Evolutionary conservation across 2,113 vertebrate genomes (phyloP).

Genomic region (Capra hircus): DNA sequence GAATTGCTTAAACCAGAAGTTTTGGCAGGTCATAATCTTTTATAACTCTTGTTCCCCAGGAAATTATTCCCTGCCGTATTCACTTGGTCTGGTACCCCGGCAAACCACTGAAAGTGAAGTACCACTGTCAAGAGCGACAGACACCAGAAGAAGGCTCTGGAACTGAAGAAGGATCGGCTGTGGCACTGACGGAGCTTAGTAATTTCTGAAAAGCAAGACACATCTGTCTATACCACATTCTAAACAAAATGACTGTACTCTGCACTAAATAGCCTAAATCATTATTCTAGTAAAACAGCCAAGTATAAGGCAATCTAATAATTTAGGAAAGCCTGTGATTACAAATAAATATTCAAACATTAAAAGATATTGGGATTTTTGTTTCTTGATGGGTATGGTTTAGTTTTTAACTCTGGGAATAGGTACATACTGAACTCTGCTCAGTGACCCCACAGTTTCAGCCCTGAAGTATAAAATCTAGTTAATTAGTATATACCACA

Average conservation of each 20-base stretch:
- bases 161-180: conserved; percentile 56
- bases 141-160: conserved; percentile 61
- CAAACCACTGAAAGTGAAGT: conserved; percentile 71
- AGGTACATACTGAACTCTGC: neutral
- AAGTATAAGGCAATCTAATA: neutral
- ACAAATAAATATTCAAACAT: neutral
- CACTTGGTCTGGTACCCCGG: conserved; percentile 76
- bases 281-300: neutral
- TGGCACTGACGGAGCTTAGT: neutral
- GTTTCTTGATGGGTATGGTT: neutral
- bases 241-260: neutral
- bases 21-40: neutral
- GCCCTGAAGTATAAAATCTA: neutral
- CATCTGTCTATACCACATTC: neutral
- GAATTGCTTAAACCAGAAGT: neutral
- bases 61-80: conserved; percentile 77
- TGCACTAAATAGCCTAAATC: neutral
- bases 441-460: neutral
- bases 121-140: conserved; percentile 65
- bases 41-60: conserved; percentile 65
- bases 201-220: conserved; percentile 31
- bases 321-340: neutral
- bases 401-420: neutral
- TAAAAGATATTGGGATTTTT: neutral
- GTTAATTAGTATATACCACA: neutral